These are phyloP conservation scores for Solen grandis DNA, from an alignment of 1,140 invertebrate species.

Conservation along the genomic window DNA sequence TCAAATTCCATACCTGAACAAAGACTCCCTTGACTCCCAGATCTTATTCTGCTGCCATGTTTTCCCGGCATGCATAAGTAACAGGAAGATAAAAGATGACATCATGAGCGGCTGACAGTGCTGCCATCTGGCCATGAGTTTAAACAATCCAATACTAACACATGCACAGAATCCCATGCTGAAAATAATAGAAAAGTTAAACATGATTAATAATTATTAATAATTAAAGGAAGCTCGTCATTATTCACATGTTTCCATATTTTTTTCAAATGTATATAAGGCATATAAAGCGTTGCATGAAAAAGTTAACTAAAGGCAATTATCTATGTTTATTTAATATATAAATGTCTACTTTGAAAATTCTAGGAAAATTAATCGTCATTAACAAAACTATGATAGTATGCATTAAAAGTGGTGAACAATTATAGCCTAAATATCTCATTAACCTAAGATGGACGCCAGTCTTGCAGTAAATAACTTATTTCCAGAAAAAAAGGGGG, in stretches of 20 bases:
- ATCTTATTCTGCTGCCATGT: constrained; percentile 88
- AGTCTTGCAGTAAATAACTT: too few species aligned
- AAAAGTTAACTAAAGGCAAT: neutral
- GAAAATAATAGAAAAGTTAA: too few species aligned
- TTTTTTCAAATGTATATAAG: neutral
- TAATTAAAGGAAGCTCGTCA: neutral
- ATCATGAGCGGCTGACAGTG: constrained; percentile 81
- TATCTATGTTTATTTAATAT: neutral
- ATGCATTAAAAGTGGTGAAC: too few species aligned
- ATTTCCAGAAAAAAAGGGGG: too few species aligned
- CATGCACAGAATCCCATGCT: constrained; percentile 98
- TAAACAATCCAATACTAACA: constrained; percentile 83
- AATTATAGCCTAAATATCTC: too few species aligned
- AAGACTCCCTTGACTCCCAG: constrained; percentile 89
- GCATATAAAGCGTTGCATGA: neutral
- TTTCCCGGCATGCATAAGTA: constrained; percentile 85
- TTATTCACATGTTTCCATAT: neutral
- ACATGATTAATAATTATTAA: neutral
- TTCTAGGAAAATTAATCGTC: too few species aligned
- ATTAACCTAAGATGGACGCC: too few species aligned
- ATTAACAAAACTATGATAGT: too few species aligned
- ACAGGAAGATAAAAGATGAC: constrained; percentile 80
- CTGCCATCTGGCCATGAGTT: constrained; percentile 82
- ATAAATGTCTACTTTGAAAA: neutral
- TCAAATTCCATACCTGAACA: constrained; percentile 81